Evolutionary conservation across 1,140 invertebrate genomes (phyloP).

Genomic region (Papilio dardanus): DNA sequence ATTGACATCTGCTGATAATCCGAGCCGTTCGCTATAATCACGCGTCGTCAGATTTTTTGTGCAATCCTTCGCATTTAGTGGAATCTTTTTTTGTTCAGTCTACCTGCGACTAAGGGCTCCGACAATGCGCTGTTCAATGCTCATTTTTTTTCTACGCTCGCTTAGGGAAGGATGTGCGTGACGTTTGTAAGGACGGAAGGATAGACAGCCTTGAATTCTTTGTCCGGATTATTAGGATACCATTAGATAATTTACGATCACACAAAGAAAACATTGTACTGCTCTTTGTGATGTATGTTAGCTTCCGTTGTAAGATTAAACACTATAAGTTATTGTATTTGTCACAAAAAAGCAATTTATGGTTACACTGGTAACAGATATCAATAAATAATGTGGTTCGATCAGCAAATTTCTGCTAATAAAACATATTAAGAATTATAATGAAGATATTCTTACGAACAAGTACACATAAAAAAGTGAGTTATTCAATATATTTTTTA

Average conservation of each 20-base stretch:
- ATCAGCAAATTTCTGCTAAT: background rate
- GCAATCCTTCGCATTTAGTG: constrained; percentile 61
- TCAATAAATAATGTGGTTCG: background rate
- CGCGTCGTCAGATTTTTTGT: constrained; percentile 65
- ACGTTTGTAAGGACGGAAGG: constrained; percentile 76
- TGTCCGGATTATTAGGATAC: constrained; percentile 66
- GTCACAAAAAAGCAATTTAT: background rate
- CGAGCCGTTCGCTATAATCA: constrained; percentile 64
- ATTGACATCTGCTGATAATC: constrained; percentile 75
- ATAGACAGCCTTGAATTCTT: constrained; percentile 63
- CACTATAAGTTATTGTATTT: background rate
- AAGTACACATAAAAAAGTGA: background rate
- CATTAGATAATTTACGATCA: constrained; percentile 58
- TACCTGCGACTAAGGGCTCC: constrained; percentile 69
- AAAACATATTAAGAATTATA: background rate
- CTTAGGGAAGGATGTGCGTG: constrained; percentile 75
- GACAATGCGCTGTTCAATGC: constrained; percentile 65
- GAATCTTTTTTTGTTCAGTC: constrained; percentile 59
- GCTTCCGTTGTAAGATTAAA: constrained; percentile 1
- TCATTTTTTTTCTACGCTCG: constrained; percentile 64
- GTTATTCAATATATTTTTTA: background rate
- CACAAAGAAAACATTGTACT: constrained; percentile 53
- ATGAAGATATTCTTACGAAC: background rate
- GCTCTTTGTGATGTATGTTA: background rate
- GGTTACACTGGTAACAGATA: background rate